Base-by-base conservation (phyloP, 2,888 invertebrate genomes). In the Orthosia incerta region DNA sequence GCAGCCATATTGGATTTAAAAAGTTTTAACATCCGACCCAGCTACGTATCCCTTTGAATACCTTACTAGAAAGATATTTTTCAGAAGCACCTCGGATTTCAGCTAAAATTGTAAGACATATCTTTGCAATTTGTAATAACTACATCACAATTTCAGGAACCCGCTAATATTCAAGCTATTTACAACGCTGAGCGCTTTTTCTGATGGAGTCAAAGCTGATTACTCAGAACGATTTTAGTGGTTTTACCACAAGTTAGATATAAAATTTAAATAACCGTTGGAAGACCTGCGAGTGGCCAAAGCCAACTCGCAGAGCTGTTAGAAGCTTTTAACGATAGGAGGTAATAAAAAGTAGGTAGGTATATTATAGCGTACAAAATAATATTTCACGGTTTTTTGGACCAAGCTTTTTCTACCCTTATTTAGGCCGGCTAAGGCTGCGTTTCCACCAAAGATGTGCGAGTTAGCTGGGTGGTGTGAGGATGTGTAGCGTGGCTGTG, bases 81-180 rank as follows among this genome's bases (percentile, higher is more conserved):
- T 9, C 16, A 62, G 7, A 16, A 26, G 15, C 20, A n/a, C 1
- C 57, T 75, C 20, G 53, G 39, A 20, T 57, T 65, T 51, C 55
- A 62, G 56, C 26, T 66, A 2, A 56, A 23, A 61, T 61, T 55
- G 15, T 55, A 16, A 56, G n/a, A 62, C 2, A 55, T 18, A 57
- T 53, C 39, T 63, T 60, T 66, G 31, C 39, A 66, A 66, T 62
- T 61, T 59, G n/a, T 63, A 48, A 53, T 60, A 59, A 67, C 53
- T 65, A 50, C 45, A n/a, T 53, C 39, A 13, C 12, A 13, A 45
- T 56, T 18, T 26, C 50, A 66, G 65, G 31, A 74, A 60, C 45
- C 31, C n/a, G 23, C 23, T 70, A 63, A 18, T 13, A 39, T 31
- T 51, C 1, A 55, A 61, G 23, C 45, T 70, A 61, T 64, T 71